Base-by-base conservation (phyloP, 1,140 invertebrate species). In the Chelonus insularis region DNA sequence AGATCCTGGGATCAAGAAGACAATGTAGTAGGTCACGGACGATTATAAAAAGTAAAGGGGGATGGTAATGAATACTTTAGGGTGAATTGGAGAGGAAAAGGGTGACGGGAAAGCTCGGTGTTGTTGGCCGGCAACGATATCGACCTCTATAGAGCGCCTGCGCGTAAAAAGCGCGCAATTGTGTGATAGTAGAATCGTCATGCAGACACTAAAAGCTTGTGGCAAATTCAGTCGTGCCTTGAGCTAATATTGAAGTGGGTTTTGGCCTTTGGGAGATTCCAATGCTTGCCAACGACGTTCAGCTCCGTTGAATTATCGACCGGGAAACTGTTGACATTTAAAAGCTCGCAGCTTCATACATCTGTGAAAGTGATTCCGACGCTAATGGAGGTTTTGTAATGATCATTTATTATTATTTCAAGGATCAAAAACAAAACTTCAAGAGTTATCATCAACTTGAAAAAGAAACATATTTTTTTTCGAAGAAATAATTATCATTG, bases 81-180 rank as follows among this genome's bases (percentile, higher is more conserved):
- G 34, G 25, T n/a, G 20, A 32, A 11, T 21, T 18, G 23, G 45
- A 4, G 39, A 50, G 32, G 36, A 37, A 21, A 4, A 18, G 37
- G 34, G 16, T 4, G 16, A 57, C 32, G 48, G 20, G 6, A 16
- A 29, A 29, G 25, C 25, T 29, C 25, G 7, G 7, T 29, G 25
- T 29, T 29, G 25, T 29, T 29, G 7, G 25, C 25, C 7, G 7
- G 25, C 25, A 29, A 47, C 34, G 23, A 60, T 65, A 65, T 65
- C 60, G 64, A 65, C 60, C 56, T 47, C 23, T n/a, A 7, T n/a
- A 62, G 29, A 62, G 57, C 64, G 64, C 60, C 52, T 65, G 64
- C 64, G 64, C 23, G 9, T 41, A 65, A 65, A 65, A 65, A 65
- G 64, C 64, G 64, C 64, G 64, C 59, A 62, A 65, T 65, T 60